Conservation (phyloP, 2,888 invertebrate species). For the Gastrophysa polygoni region DNA sequence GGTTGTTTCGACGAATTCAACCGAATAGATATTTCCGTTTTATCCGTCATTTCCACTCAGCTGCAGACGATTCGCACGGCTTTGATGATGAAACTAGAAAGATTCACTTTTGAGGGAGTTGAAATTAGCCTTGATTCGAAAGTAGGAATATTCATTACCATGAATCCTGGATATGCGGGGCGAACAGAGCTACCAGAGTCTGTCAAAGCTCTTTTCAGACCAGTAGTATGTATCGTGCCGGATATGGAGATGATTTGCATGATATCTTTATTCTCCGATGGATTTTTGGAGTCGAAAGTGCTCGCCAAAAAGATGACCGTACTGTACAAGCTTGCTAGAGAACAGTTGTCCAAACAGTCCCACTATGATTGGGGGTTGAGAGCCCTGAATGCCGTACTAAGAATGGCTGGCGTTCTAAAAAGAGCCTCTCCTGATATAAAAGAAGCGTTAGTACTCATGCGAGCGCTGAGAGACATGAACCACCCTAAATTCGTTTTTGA, state of each 20-base stretch:
- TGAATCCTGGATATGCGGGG: constrained; percentile 94
- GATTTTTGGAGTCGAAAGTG: constrained; percentile 87
- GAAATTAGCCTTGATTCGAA: constrained; percentile 83
- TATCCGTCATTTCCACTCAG: constrained; percentile 92
- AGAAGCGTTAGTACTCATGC: constrained; percentile 88
- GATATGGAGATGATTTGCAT: constrained; percentile 91
- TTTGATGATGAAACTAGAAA: constrained; percentile 72
- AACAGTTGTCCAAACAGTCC: constrained; percentile 89
- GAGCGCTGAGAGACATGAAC: constrained; percentile 91
- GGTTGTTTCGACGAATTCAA: constrained; percentile 97
- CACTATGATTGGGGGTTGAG: constrained; percentile 95
- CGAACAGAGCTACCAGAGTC: constrained; percentile 91
- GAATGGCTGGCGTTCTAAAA: constrained; percentile 90
- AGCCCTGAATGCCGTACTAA: constrained; percentile 87
- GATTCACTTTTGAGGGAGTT: constrained; percentile 69
- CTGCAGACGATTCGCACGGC: constrained; percentile 88
- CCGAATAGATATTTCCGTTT: constrained; percentile 87
- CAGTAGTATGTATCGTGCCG: constrained; percentile 90
- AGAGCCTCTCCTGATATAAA: constrained; percentile 77
- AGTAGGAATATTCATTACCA: constrained; percentile 92
- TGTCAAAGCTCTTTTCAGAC: constrained; percentile 88
- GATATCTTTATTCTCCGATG: constrained; percentile 91
- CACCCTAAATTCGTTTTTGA: constrained; percentile 92
- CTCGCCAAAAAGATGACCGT: constrained; percentile 95
- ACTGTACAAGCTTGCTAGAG: constrained; percentile 82